Evolutionary conservation across 2,888 invertebrate species (phyloP).

Genomic region (Caradrina clavipalpis): DNA sequence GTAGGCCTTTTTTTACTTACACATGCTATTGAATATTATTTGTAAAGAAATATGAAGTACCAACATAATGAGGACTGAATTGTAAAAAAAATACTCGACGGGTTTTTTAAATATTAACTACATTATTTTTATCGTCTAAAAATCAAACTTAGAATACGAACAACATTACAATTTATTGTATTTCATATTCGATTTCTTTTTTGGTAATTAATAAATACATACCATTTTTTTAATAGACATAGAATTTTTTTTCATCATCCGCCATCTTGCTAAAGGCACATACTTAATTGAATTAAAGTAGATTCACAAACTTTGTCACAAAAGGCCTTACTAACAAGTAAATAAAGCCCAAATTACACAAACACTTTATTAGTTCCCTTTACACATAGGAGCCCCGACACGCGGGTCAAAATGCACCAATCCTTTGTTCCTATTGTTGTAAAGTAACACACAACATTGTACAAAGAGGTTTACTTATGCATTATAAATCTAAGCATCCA

Average conservation of each 20-base stretch:
- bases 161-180: too few relatives aligned
- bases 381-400: conserved; percentile 4
- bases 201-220: too few relatives aligned
- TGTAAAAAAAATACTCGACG: background rate
- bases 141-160: too few relatives aligned
- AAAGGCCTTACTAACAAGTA: conserved; percentile 4
- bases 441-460: conserved; percentile 34
- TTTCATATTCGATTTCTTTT: too few relatives aligned
- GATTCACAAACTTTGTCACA: background rate
- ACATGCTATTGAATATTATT: conserved; percentile 1
- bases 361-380: conserved; percentile 33
- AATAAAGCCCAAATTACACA: conserved; percentile 36
- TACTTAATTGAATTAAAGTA: conserved; percentile 5
- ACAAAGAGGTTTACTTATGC: conserved; percentile 65
- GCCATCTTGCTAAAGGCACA: background rate
- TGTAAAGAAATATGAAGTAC: background rate
- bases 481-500: conserved; percentile 67
- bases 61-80: background rate
- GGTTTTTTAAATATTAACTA: too few relatives aligned
- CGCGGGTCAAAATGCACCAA: conserved; percentile 53
- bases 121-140: too few relatives aligned
- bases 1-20: background rate
- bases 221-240: background rate
- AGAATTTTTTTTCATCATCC: background rate
- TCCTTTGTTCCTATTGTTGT: conserved; percentile 59